Evolutionary conservation across 1,140 invertebrate species (phyloP).

Genomic region (Luehdorfia chinensis): DNA sequence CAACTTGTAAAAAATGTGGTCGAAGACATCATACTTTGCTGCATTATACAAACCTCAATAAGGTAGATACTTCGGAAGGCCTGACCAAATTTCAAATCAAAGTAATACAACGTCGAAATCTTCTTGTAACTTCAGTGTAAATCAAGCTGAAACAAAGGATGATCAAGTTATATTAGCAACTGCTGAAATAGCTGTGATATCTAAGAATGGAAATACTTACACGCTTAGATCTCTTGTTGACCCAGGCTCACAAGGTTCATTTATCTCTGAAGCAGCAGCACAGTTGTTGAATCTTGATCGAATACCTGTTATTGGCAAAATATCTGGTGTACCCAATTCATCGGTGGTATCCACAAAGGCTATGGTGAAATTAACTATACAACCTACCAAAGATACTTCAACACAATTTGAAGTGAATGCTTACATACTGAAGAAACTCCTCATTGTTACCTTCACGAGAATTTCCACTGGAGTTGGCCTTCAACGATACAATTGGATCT

Average conservation of each 20-base stretch:
- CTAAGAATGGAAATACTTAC: conserved; percentile 4
- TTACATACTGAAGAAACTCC: no score
- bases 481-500: conserved; percentile 10
- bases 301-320: conserved; percentile 21
- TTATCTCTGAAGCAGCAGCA: conserved; percentile 22
- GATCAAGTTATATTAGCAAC: conserved; percentile 21
- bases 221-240: conserved; percentile 21
- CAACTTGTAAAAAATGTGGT: no score
- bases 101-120: no score
- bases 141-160: conserved; percentile 12
- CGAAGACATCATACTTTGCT: no score
- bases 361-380: no score
- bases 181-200: conserved; percentile 13
- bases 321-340: conserved; percentile 23
- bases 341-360: conserved; percentile 23
- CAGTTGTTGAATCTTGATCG: conserved; percentile 18
- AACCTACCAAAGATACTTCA: no score
- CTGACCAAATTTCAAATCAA: no score
- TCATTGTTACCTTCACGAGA: conserved; percentile 22
- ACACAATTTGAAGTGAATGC: conserved; percentile 19
- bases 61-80: no score
- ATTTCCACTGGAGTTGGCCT: no score
- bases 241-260: conserved; percentile 25
- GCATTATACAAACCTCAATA: no score
- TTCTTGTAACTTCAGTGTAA: conserved; percentile 2